phyloP scores from a whole-genome alignment of 2,888 invertebrate genomes.

The Lissonota sp. region DNA sequence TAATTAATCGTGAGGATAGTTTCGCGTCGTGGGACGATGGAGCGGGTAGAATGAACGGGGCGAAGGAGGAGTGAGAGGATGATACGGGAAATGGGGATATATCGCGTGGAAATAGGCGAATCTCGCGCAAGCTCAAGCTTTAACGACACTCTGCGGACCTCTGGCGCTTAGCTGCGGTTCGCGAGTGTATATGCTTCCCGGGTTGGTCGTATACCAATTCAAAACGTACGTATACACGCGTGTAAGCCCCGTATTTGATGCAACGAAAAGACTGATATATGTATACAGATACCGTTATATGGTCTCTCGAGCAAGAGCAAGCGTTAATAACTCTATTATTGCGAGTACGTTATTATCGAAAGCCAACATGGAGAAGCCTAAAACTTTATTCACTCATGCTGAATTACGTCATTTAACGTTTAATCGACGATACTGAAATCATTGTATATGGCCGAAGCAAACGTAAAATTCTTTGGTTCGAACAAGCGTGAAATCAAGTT shows the following conservation, averaged over 20 bases:
- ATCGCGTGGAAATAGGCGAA: constrained; percentile 48
- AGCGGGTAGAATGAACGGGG: not conserved
- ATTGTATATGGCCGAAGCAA: not conserved
- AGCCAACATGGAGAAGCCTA: constrained; percentile 1
- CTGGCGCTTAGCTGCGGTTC: constrained; percentile 45
- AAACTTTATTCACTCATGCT: constrained; percentile 11
- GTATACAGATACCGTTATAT: constrained; percentile 1
- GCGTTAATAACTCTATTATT: constrained; percentile 38
- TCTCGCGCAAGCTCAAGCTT: constrained; percentile 40
- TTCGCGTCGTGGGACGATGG: constrained; percentile 11
- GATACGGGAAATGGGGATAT: constrained; percentile 35
- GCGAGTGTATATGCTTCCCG: not conserved
- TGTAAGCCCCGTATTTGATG: not conserved
- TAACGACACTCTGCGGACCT: constrained; percentile 52
- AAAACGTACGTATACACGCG: not conserved
- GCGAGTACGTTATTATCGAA: constrained; percentile 16
- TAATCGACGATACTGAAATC: not conserved
- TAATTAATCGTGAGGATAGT: constrained; percentile 57
- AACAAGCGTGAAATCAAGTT: not conserved
- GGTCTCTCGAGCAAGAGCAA: constrained; percentile 10
- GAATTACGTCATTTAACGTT: constrained; percentile 5
- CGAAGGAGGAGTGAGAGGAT: not conserved
- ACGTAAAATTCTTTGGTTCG: not conserved
- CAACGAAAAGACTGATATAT: constrained; percentile 23
- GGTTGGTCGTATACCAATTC: constrained; percentile 41